Evolutionary conservation across 2,797 vertebrate species (phyloP).

Genomic region (Epinephelus coioides): DNA sequence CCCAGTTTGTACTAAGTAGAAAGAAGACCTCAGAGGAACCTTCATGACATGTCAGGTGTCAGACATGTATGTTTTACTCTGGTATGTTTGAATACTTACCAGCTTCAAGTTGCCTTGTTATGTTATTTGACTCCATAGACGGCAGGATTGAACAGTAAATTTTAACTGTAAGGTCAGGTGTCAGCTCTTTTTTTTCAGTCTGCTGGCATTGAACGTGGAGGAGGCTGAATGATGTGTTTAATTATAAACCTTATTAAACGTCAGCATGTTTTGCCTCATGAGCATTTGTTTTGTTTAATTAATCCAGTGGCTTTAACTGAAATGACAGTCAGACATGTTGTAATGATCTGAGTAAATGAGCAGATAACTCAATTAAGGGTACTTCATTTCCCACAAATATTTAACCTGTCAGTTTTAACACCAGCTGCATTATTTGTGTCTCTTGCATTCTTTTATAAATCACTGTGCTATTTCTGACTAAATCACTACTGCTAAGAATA

Average conservation of each 20-base stretch:
- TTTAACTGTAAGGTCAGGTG: background rate
- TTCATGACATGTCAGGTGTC: conserved; percentile 11
- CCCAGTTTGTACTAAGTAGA: conserved; percentile 36
- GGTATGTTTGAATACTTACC: conserved; percentile 13
- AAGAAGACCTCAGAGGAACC: conserved; percentile 8
- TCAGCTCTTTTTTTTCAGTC: conserved; percentile 1
- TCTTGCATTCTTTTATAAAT: conserved; percentile 1
- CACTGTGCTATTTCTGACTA: conserved; percentile 1
- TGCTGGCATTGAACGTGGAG: background rate
- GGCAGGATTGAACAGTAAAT: background rate
- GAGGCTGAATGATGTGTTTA: background rate
- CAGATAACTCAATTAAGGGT: conserved; percentile 16
- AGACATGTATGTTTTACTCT: conserved; percentile 8
- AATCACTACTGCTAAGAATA: background rate
- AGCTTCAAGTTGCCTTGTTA: conserved; percentile 43
- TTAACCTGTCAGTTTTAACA: conserved; percentile 1
- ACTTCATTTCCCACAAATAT: background rate
- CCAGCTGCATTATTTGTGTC: background rate
- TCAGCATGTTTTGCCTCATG: background rate
- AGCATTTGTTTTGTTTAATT: background rate
- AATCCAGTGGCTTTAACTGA: background rate
- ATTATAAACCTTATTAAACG: background rate
- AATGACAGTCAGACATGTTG: conserved; percentile 5
- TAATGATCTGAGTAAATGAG: background rate
- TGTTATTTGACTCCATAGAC: conserved; percentile 43